Percentiles rank a stretch among this genome's conserved stretches.
These are phyloP conservation scores for Saccostrea glomerata DNA, from an alignment of 1,140 invertebrate species.

Conservation along the genomic window DNA sequence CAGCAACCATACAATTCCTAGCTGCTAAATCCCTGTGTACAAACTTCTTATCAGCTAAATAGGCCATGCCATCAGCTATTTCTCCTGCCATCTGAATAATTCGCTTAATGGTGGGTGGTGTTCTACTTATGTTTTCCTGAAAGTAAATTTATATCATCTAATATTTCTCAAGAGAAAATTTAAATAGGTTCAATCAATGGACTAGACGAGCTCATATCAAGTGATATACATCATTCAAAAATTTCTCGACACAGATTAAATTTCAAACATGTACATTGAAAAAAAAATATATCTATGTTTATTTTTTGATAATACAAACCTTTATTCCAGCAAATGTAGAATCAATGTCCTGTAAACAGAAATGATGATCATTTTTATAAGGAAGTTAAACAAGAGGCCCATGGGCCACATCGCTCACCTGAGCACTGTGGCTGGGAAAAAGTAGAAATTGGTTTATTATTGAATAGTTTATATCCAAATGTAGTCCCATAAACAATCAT, in stretches of 20 bases:
- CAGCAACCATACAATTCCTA: slow-evolving; percentile 97
- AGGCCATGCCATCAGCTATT: slow-evolving; percentile 99
- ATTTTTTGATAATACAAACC: not conserved
- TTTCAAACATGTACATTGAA: not conserved
- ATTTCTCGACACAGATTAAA: not conserved
- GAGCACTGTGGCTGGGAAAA: too few species aligned
- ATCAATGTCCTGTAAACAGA: slow-evolving; percentile 29
- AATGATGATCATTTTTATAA: not conserved
- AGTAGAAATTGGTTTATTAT: too few species aligned
- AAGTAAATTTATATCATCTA: slow-evolving; percentile 13
- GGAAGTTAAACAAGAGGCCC: too few species aligned
- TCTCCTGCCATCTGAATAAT: slow-evolving; percentile 91
- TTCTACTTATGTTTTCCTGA: slow-evolving; percentile 76
- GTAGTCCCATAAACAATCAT: too few species aligned
- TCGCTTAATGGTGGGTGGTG: slow-evolving; percentile 85
- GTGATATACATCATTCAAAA: too few species aligned
- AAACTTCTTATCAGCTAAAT: slow-evolving; percentile 95
- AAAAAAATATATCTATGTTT: not conserved
- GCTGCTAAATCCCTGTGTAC: slow-evolving; percentile 98
- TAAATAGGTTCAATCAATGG: too few species aligned
- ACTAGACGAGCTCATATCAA: too few species aligned
- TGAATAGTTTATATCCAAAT: too few species aligned
- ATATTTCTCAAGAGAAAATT: too few species aligned
- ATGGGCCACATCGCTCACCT: too few species aligned
- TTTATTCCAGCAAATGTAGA: slow-evolving; percentile 40